Base-by-base conservation (phyloP, 2,888 invertebrate genomes). In the Kuschelorhynchus macadamiae region DNA sequence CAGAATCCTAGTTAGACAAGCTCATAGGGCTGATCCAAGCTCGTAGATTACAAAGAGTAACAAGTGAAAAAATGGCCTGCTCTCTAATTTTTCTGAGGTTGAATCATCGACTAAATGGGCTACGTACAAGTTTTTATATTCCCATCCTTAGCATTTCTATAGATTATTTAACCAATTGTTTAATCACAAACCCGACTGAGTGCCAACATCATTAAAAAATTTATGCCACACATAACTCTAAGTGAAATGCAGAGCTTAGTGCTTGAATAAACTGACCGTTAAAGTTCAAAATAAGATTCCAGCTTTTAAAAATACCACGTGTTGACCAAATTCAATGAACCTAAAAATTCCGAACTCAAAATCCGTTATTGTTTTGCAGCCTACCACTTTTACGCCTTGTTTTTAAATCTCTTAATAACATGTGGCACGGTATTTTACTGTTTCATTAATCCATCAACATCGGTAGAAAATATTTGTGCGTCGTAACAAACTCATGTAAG, bases 381-480 rank as follows among this genome's bases (percentile, higher is more conserved):
- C 12, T 36, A 7, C 36, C 36, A n/a, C 36, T 3, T 36, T 36
- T 36, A 36, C 36, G 36, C n/a, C 36, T 36, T 36, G 36, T 36
- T 36, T 36, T 36, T 12, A 36, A 36, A 36, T 36, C 36, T 36
- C 36, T 36, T 36, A 36, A 12, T 12, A 12, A 12, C 11, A 2
- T 36, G 36, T 36, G n/a, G 36, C 36, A 11, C 11, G 36, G 2
- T 36, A 11, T 36, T 36, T 36, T 36, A 36, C 36, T 12, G 36
- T n/a, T 36, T 36, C 36, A 36, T 36, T 36, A 36, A 36, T 36
- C 36, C 36, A 36, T 36, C 36, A 36, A 36, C 25, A 25, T 25
- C 7, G 25, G 25, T 25, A 25, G 4, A 25, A 25, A 25, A 25
- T 25, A 25, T 7, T 25, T 25, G n/a, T n/a, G n/a, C n/a, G 3